These are phyloP conservation scores for Phrixothrix hirtus DNA, from an alignment of 2,888 invertebrate species.

Conservation along the genomic window DNA sequence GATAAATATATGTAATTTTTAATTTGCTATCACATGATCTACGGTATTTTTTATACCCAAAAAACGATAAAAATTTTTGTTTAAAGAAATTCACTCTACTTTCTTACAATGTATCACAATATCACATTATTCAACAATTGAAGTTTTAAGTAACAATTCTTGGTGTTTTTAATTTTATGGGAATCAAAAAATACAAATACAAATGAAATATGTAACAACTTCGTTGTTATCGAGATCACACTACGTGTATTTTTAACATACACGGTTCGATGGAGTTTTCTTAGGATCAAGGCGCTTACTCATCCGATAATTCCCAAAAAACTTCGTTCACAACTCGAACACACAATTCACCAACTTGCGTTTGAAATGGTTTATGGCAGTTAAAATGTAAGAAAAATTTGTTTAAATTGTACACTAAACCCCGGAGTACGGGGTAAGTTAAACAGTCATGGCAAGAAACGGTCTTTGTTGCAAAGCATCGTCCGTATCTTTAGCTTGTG, in stretches of 20 bases:
- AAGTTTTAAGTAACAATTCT: constrained; percentile 23
- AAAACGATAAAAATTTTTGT: constrained; percentile 20
- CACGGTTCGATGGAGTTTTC: constrained; percentile 17
- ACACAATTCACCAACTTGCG: not conserved
- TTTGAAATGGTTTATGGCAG: constrained; percentile 29
- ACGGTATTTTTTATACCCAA: constrained; percentile 26
- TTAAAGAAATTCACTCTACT: constrained; percentile 10
- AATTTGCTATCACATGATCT: constrained; percentile 29
- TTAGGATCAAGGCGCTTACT: too few species aligned
- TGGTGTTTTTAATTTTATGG: not conserved
- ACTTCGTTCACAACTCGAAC: too few species aligned
- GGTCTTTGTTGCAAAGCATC: constrained; percentile 58
- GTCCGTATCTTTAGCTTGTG: constrained; percentile 58
- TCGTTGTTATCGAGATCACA: constrained; percentile 32
- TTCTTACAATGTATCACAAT: constrained; percentile 18
- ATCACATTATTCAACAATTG: constrained; percentile 27
- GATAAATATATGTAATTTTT: constrained; percentile 22
- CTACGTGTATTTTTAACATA: constrained; percentile 11
- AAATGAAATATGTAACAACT: constrained; percentile 14
- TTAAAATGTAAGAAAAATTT: constrained; percentile 14
- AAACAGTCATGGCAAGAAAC: constrained; percentile 62
- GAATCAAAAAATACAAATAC: not conserved
- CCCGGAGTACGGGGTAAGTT: constrained; percentile 44
- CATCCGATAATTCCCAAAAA: too few species aligned
- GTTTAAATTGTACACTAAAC: constrained; percentile 22